Evolutionary conservation across 2,888 invertebrate species (phyloP).

Genomic region (Atherix ibis): DNA sequence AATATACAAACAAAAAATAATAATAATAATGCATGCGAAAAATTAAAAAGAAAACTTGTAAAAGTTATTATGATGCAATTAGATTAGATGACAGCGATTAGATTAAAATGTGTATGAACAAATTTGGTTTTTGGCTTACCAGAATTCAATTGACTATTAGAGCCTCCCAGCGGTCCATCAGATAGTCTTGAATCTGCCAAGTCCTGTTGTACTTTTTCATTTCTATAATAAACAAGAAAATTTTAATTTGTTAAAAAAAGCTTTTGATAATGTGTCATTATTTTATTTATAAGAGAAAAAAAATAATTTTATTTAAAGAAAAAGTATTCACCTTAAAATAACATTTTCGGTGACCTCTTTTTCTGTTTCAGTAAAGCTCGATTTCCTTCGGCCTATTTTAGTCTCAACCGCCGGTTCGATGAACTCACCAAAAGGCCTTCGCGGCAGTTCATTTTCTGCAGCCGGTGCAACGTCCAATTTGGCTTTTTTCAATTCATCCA

Average conservation of each 20-base stretch:
- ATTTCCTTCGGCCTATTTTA: constrained; percentile 50
- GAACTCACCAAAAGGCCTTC: constrained; percentile 63
- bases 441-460: constrained; percentile 59
- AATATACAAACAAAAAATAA: no score
- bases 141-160: constrained; percentile 15
- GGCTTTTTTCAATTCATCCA: constrained; percentile 65
- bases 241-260: neutral
- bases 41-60: no score
- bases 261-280: neutral
- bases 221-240: constrained; percentile 7
- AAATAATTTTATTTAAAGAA: no score
- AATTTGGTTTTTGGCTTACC: no score
- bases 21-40: no score
- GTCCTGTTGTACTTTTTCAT: constrained; percentile 13
- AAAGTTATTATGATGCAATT: no score
- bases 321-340: constrained; percentile 36
- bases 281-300: neutral
- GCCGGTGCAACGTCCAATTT: constrained; percentile 59
- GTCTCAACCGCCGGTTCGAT: constrained; percentile 57
- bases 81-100: no score
- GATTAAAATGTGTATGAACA: no score
- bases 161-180: constrained; percentile 11
- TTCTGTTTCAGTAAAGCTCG: constrained; percentile 59
- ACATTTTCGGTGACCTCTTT: constrained; percentile 54
- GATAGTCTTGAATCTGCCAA: constrained; percentile 12